These are phyloP conservation scores for Canis aureus DNA, from an alignment of 2,113 vertebrate species.

Conservation along the genomic window DNA sequence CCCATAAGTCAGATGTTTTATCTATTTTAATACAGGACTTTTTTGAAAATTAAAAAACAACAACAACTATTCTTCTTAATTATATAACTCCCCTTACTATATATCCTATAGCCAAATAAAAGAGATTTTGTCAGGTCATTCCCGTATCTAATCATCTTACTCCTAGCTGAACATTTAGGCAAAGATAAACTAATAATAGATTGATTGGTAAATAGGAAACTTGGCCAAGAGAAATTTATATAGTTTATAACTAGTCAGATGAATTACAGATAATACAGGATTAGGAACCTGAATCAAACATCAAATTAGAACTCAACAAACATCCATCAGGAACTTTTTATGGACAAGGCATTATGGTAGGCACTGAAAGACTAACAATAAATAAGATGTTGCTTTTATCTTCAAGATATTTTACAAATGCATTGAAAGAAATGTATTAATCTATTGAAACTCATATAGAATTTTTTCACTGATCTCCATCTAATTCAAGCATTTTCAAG, in stretches of 20 bases:
- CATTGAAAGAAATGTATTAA: slow-evolving; percentile 12
- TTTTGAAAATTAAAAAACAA: slow-evolving; percentile 44
- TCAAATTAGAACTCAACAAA: slow-evolving; percentile 52
- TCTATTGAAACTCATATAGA: slow-evolving; percentile 26
- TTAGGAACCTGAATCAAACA: slow-evolving; percentile 39
- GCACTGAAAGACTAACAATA: background rate
- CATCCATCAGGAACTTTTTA: slow-evolving; percentile 11
- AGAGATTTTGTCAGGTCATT: slow-evolving; percentile 17
- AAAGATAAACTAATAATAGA: background rate
- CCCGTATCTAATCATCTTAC: background rate
- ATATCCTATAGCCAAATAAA: slow-evolving; percentile 13
- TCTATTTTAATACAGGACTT: background rate
- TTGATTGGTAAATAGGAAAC: slow-evolving; percentile 13
- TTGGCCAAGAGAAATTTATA: slow-evolving; percentile 55
- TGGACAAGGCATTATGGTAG: slow-evolving; percentile 33
- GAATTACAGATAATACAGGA: slow-evolving; percentile 3
- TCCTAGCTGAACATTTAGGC: background rate
- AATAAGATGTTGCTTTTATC: slow-evolving; percentile 17
- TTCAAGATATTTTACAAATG: slow-evolving; percentile 11
- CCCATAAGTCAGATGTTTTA: slow-evolving; percentile 43
- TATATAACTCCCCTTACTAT: background rate
- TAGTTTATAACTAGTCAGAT: background rate
- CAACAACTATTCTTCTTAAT: slow-evolving; percentile 2
- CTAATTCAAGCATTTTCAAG: slow-evolving; percentile 3
- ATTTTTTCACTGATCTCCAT: background rate